Base-by-base conservation (phyloP, 2,888 invertebrate species). In the Pachymerium ferrugineum region DNA sequence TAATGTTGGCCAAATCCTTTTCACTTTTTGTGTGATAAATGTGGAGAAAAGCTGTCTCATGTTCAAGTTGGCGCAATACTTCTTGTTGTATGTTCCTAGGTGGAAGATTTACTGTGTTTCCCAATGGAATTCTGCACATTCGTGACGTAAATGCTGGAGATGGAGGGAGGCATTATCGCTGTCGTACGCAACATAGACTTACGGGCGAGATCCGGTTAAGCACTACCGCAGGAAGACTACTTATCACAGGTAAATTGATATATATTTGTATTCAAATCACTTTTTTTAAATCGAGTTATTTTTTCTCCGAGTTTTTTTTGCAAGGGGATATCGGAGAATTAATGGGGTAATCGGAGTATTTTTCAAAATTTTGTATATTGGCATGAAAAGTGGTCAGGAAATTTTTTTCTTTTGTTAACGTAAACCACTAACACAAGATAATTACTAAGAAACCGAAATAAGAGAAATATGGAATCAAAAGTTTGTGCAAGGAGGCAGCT, bases 71-170 rank as follows among this genome's bases (percentile, higher is more conserved):
- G 25, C 28, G 62, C 62, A 62, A 62, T 62, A 62, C 28, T 62
- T 62, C 28, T 62, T 62, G 28, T 62, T 62, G 62, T 62, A 62
- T 62, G 62, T 62, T 28, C 35, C 79, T 86, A 96, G 97, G 95
- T 85, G 94, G 94, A 79, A 94, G 97, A 88, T 94, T 95, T 82
- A 88, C 96, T 83, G 95, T 97, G 67, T 86, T 97, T 76, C 93
- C 94, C 78, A 93, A 94, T 80, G 97, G 97, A 78, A 96, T 97
- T 84, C 87, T 97, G 77, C 96, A 97, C 84, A 94, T 97, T 80
- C 89, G 93, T 81, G 94, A 96, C 86, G 95, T 96, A 76, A 92
- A 93, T 83, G 93, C 93, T 77, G 94, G 94, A 83, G 96, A 97
- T 84, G 94, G 94, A 77, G 93, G 92, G 84, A 38, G 70, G 22